Evolutionary conservation across 2,797 vertebrate species (phyloP), one percentile per base, ranked within the genome.

Genomic region (Hemitrygon akajei): DNA sequence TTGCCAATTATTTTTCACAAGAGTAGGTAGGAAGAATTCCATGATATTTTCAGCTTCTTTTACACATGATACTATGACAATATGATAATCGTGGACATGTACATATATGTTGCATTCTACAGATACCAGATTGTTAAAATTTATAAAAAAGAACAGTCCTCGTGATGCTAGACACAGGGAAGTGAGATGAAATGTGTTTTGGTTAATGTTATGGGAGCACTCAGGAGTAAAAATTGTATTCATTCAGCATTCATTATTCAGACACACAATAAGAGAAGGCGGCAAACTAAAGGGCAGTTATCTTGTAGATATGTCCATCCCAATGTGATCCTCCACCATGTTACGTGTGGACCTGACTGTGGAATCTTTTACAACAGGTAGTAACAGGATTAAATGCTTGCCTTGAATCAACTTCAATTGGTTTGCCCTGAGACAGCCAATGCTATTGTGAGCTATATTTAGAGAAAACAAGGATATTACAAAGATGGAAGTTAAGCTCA

Each of bases 1-100:
- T 96, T 96, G 96, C 96, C 97, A 96, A 94, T 97, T 96, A 96
- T 94, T 93, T 95, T 95, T 95, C 95, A 93, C 94, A 94, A 96
- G 95, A 95, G 94, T 94, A 95, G 94, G 94, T 95, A 94, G 97
- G 96, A 95, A 94, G 94, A 94, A 94, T 37, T 94, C 94, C 95
- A 97, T 96, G 96, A 97, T 97, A 96, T 95, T 66, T 95, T 89
- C 93, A 94, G 94, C 80, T 94, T 94, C 71, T 30, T 75, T 92
- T 58, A 56, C 14, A 73, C 40, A 76, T 76, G 47, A 93, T 76
- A 30, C 12, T 93, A 76, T 93, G 91, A 76, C 37, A 75, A 27
- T 71, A 58, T 30, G 71, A 93, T 76, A 71, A 56, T 47, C 71
- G 10, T 11, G 47, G 91, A 75, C 47, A 92, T 25, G 20, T 40